Percentiles rank a stretch among this genome's conserved stretches.
These are phyloP conservation scores for Drosophila demipolita DNA, from an alignment of 2,888 invertebrate species.

Conservation along the genomic window DNA sequence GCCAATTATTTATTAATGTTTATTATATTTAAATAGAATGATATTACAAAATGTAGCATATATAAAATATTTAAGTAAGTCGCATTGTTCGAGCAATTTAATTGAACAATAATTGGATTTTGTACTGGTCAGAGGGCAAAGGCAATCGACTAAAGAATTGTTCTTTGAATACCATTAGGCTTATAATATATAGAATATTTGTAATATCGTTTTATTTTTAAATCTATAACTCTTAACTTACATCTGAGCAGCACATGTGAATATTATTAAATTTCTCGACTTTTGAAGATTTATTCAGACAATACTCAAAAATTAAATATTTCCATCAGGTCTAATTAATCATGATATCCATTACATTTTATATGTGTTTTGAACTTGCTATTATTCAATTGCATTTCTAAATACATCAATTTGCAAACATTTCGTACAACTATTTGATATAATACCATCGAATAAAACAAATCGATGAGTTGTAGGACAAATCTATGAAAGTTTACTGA, in stretches of 20 bases:
- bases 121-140: not conserved
- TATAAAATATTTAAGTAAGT: not conserved
- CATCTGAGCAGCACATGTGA: not conserved
- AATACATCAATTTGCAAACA: not conserved
- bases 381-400: not conserved
- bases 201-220: not conserved
- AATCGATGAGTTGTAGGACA: not conserved
- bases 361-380: not conserved
- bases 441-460: not conserved
- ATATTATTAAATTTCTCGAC: not conserved
- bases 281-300: not conserved
- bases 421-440: not conserved
- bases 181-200: not conserved
- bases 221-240: not conserved
- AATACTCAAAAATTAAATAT: not conserved
- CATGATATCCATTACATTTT: conserved; percentile 2
- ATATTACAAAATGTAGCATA: not conserved
- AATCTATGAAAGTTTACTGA: not conserved
- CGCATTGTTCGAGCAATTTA: not conserved
- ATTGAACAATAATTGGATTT: not conserved
- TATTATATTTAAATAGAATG: not conserved
- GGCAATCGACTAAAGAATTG: not conserved
- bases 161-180: not conserved
- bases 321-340: not conserved
- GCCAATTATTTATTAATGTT: too few relatives aligned